A percentile compares a stretch with the other conserved stretches of the same genome.
These are phyloP conservation scores for Chironomus riparius DNA, from an alignment of 2,888 invertebrate species.

Conservation along the genomic window DNA sequence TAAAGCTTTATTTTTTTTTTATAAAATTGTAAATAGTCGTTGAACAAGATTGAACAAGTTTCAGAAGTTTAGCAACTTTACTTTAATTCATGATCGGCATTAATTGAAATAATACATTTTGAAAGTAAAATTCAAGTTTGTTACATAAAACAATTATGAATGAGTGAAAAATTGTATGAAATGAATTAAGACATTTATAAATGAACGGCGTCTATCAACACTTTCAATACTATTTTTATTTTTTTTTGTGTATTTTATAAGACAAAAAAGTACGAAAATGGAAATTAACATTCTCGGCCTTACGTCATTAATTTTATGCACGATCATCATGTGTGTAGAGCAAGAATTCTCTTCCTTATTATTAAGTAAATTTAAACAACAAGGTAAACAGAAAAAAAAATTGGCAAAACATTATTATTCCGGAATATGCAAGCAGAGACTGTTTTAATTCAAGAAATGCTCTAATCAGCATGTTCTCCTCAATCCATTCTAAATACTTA, in stretches of 20 bases:
- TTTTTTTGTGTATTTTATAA: not conserved
- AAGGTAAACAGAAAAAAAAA: not conserved
- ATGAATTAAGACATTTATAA: not conserved
- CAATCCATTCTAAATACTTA: not conserved
- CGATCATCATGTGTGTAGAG: not conserved
- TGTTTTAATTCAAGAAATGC: not conserved
- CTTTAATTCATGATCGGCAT: not conserved
- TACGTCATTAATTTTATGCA: not conserved
- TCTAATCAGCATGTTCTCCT: not conserved
- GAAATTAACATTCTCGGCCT: not conserved
- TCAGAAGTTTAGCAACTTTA: too few relatives aligned
- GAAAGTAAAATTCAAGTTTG: conserved; percentile 7
- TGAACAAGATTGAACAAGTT: too few relatives aligned
- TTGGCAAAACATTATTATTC: not conserved
- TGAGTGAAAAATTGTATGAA: not conserved
- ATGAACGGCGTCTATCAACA: not conserved
- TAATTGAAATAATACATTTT: not conserved
- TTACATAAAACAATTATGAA: not conserved
- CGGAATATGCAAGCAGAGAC: not conserved
- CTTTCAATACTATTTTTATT: not conserved
- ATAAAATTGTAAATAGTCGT: too few relatives aligned
- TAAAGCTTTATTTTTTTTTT: too few relatives aligned
- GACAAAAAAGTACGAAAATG: not conserved
- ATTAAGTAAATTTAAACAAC: not conserved
- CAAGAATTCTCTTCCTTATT: not conserved